Conservation (phyloP, 2,113 vertebrate genomes). For the Podarcis cretensis region DNA sequence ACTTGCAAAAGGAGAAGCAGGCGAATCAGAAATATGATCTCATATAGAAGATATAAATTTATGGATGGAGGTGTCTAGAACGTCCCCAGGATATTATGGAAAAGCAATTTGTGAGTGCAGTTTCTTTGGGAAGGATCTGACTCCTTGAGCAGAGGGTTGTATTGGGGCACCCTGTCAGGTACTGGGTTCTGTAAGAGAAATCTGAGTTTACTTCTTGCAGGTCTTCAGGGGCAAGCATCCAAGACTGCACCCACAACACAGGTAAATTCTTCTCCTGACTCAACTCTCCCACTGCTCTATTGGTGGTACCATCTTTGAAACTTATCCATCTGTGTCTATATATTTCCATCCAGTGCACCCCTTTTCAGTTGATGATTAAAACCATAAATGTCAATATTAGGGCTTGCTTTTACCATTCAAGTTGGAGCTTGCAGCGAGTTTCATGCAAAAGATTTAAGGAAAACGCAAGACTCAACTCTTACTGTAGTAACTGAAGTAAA, state of each 20-base stretch:
- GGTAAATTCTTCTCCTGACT: too few species aligned
- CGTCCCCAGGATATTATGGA: not conserved
- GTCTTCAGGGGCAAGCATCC: not conserved
- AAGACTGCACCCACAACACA: not conserved
- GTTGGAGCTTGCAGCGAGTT: not conserved
- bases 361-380: not conserved
- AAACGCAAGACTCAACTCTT: not conserved
- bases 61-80: not conserved
- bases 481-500: slow-evolving; percentile 5
- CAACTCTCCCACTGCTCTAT: too few species aligned
- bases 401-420: not conserved
- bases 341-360: not conserved
- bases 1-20: not conserved
- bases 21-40: not conserved
- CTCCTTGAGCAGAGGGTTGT: not conserved
- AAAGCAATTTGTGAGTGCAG: not conserved
- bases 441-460: not conserved
- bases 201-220: not conserved
- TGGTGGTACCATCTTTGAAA: too few species aligned
- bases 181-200: not conserved
- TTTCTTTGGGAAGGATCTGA: not conserved
- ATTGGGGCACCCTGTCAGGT: not conserved
- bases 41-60: too few species aligned
- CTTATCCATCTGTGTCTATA: not conserved
- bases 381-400: not conserved